Conservation (phyloP, 2,113 vertebrate genomes). For the Chloroceryle aenea region DNA sequence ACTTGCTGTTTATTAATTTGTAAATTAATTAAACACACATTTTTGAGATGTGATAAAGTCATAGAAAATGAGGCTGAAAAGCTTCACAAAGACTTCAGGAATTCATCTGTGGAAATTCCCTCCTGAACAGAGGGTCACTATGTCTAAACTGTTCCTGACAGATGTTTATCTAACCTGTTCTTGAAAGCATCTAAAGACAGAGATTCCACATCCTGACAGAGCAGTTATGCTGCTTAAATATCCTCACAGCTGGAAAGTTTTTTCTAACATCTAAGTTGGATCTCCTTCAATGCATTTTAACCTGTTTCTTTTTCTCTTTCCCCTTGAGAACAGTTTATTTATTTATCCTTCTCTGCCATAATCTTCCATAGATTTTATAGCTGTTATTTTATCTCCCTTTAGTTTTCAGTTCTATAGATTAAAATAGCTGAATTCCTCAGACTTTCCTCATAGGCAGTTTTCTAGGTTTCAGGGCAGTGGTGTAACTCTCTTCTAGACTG, state of each 20-base stretch:
- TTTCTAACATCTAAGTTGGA: background rate
- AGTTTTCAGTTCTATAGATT: background rate
- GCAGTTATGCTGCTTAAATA: background rate
- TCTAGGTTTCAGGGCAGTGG: background rate
- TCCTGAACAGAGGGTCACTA: background rate
- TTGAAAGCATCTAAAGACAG: slow-evolving; percentile 12
- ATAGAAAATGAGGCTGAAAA: background rate
- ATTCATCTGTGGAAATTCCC: background rate
- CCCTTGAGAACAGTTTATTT: background rate
- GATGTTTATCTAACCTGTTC: slow-evolving; percentile 34
- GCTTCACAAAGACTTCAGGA: background rate
- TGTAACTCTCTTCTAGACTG: background rate
- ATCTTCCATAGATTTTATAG: background rate
- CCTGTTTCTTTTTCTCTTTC: background rate
- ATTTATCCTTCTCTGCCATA: background rate
- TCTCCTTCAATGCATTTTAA: background rate
- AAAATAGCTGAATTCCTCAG: background rate
- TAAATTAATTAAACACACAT: background rate
- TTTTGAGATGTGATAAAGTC: background rate
- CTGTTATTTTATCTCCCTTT: background rate
- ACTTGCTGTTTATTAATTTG: background rate
- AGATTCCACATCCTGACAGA: background rate
- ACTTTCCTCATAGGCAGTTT: background rate
- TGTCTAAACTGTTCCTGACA: slow-evolving; percentile 7
- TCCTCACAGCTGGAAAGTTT: background rate